Evolutionary conservation across 2,113 vertebrate genomes (phyloP), one percentile per base, ranked within the genome.

Genomic region (Neofelis nebulosa): DNA sequence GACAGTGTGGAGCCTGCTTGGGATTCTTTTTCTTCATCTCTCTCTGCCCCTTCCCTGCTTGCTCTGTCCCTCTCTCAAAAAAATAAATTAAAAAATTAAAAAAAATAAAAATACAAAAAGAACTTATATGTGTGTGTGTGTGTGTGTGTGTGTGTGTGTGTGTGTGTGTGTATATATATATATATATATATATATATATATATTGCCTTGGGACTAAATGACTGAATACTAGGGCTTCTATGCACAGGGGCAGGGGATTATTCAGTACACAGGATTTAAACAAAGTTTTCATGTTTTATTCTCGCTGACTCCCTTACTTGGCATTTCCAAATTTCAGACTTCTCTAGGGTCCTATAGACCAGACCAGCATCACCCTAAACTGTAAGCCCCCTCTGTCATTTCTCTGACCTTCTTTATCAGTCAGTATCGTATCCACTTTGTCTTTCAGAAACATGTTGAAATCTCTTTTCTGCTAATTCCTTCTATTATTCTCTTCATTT

Each of bases 381-480:
- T 91, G 0, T 74, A 89, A 95, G 36, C 14, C 36, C 41, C 41
- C 12, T 93, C 68, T 45, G 6, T 65, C 61, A 76, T 78, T 91
- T 80, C 55, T 94, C 41, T 68, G 50, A n/a, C 8, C 14, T 76
- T 93, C 48, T 85, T 89, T 76, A 61, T 80, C 33, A 88, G 15
- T 78, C 50, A 80, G 36, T 27, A 83, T 84, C 33, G 21, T 78
- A 36, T 69, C 33, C 2, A 89, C 65, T 82, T 91, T 88, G 27
- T 65, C 69, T 91, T 81, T 97, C 31, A 95, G 78, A 97, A 95
- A 89, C 18, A 15, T 91, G 50, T 18, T 92, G 31, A 84, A 90
- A 74, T 91, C 8, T 91, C 48, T 89, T 93, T 97, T 93, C 27
- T 91, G 10, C n/a, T 86, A 19, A 66, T 91, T 91, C 7, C 33